Evolutionary conservation across 92 coral and sea anemone genomes (phyloP), one percentile per base, ranked within the genome.

Genomic region (Pocillopora meandrina): DNA sequence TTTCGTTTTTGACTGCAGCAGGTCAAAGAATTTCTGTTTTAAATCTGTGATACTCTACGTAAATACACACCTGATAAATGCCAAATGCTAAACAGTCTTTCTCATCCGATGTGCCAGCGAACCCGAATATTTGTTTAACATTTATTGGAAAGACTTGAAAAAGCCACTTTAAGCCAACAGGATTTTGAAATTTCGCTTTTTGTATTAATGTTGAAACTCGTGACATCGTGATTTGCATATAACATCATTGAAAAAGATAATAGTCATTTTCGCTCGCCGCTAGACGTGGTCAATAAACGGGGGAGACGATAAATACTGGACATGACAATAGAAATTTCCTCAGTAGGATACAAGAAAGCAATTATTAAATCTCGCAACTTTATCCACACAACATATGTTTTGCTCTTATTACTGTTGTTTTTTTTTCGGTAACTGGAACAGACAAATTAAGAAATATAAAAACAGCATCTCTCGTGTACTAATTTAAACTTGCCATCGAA

Each of bases 31-130:
- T 79, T 73, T 13, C 61, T 20, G 52, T 42, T 42, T 42, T 42
- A 7, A 17, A 19, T 79, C 72, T 79, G 73, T 26, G 63, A 14
- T 10, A 20, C 23, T 68, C 33, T 66, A 79, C 67, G 83, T 74
- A 64, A 66, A 79, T 79, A 65, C 64, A 15, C 18, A 47, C 56
- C 13, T 26, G 9, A 65, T 73, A 23, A 31, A 66, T 15, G 56
- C 26, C 74, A 65, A 20, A 63, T 31, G 72, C 49, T 42, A 63
- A 66, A 13, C 34, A 55, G 33, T 2, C 13, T 59, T 64, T 60
- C 16, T 63, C 12, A 42, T 49, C 16, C 21, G 55, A 47, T 42
- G 23, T 64, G 61, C 8, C 82, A 78, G 19, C 47, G 56, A 78
- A 2, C n/a, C 10, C 17, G 9, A 17, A 56, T 15, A 8, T 34